Conservation (phyloP, 1,140 invertebrate species). For the Drosophila sucinea region DNA sequence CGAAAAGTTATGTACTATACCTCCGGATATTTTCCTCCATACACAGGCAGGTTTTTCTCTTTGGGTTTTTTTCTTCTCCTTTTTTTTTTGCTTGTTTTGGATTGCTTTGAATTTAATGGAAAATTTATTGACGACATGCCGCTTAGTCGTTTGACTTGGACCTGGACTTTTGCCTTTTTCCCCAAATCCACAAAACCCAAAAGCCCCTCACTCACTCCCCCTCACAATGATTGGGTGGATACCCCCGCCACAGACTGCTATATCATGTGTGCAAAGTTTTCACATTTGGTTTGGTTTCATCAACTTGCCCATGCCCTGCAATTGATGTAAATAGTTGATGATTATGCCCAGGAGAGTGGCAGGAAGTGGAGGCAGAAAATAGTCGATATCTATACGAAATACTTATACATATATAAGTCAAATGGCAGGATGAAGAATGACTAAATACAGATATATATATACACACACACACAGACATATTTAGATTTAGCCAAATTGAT, state of each 20-base stretch:
- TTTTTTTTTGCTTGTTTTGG: constrained; percentile 63
- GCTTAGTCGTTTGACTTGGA: constrained; percentile 79
- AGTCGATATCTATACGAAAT: not conserved
- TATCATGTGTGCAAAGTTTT: constrained; percentile 74
- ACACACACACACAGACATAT: constrained; percentile 20
- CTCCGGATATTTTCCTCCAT: constrained; percentile 66
- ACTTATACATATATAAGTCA: not conserved
- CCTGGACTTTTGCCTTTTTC: constrained; percentile 71
- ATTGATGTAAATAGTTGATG: constrained; percentile 62
- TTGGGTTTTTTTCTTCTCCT: constrained; percentile 34
- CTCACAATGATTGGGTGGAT: too few relatives aligned
- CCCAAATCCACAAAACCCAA: not conserved
- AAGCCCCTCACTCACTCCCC: too few relatives aligned
- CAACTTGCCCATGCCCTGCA: constrained; percentile 65
- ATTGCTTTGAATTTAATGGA: constrained; percentile 79
- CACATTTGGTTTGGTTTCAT: constrained; percentile 64
- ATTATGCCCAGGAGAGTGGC: constrained; percentile 34
- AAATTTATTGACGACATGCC: constrained; percentile 80
- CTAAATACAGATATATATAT: constrained; percentile 10
- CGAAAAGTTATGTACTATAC: constrained; percentile 78
- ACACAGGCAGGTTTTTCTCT: constrained; percentile 50
- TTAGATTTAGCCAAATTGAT: constrained; percentile 49
- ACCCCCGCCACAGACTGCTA: not conserved
- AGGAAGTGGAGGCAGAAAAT: constrained; percentile 7
- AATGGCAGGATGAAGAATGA: constrained; percentile 46